phyloP scores from a whole-genome alignment of 2,888 invertebrate genomes.

The Crioceris asparagi region DNA sequence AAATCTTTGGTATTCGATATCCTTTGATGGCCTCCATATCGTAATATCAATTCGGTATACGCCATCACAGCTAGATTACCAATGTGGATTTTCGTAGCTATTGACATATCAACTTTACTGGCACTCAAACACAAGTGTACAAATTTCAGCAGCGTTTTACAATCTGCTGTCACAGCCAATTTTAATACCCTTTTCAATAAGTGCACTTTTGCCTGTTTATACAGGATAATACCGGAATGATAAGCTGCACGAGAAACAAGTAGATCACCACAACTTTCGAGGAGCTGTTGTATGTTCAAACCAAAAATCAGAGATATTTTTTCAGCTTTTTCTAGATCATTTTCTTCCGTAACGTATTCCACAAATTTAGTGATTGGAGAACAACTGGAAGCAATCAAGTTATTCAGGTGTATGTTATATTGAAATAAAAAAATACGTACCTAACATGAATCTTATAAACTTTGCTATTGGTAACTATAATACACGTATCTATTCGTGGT shows the following conservation, averaged over 20 bases:
- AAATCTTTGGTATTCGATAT: conserved; percentile 39
- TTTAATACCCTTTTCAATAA: conserved; percentile 46
- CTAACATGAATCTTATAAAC: conserved; percentile 49
- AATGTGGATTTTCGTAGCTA: conserved; percentile 51
- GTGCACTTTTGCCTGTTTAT: conserved; percentile 49
- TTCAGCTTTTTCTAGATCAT: conserved; percentile 46
- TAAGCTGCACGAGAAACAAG: conserved; percentile 63
- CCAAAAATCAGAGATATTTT: conserved; percentile 48
- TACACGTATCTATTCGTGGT: conserved; percentile 45
- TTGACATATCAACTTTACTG: conserved; percentile 45
- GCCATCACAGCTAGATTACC: conserved; percentile 56
- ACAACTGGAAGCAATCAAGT: conserved; percentile 25
- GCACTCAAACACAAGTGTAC: conserved; percentile 45
- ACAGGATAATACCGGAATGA: conserved; percentile 67
- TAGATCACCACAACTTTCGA: conserved; percentile 75
- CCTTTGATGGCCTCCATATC: conserved; percentile 33
- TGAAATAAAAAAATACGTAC: conserved; percentile 28
- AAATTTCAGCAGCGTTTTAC: conserved; percentile 49
- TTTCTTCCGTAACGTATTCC: conserved; percentile 43
- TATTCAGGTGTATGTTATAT: not conserved
- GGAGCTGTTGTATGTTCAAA: conserved; percentile 51
- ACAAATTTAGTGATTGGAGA: conserved; percentile 45
- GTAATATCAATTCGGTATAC: conserved; percentile 46
- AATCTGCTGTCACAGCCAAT: conserved; percentile 51
- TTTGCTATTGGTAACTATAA: conserved; percentile 48